phyloP scores from a whole-genome alignment of 2,888 invertebrate genomes.

The Limulus polyphemus region DNA sequence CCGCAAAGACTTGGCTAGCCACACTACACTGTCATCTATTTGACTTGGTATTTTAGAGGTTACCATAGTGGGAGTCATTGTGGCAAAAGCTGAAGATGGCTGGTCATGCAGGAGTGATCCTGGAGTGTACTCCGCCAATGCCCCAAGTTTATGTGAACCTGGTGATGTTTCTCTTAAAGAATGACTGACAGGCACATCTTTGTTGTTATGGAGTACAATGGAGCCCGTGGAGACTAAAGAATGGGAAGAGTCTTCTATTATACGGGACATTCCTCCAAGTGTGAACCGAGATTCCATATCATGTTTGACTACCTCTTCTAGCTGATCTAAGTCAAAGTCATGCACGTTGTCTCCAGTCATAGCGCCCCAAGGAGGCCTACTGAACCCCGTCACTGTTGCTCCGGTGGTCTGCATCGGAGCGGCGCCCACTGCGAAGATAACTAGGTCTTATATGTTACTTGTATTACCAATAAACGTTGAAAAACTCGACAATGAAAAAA shows the following conservation, averaged over 20 bases:
- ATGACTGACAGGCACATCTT: constrained; percentile 7
- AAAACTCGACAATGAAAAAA: no score
- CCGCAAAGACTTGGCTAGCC: constrained; percentile 9
- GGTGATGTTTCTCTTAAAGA: no score
- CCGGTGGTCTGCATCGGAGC: no score
- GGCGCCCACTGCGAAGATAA: no score
- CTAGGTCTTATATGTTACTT: no score
- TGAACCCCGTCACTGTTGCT: no score
- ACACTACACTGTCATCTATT: constrained; percentile 21
- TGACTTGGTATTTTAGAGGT: constrained; percentile 12
- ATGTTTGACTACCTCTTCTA: constrained; percentile 63
- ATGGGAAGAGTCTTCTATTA: no score
- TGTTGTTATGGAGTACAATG: neutral
- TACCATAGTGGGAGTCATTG: constrained; percentile 14
- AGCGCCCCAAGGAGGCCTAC: no score
- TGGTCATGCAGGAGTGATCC: constrained; percentile 14
- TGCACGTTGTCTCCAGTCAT: constrained; percentile 66
- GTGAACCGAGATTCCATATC: constrained; percentile 42
- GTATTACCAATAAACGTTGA: no score
- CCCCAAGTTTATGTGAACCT: constrained; percentile 14
- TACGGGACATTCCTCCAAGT: constrained; percentile 3
- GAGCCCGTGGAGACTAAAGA: neutral
- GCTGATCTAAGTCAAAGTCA: constrained; percentile 77
- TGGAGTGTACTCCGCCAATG: constrained; percentile 16
- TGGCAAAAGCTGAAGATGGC: constrained; percentile 11